Percentiles rank a stretch among this genome's conserved stretches.
Evolutionary conservation across 2,113 vertebrate genomes (phyloP).

Genomic region (Asarcornis scutulata): DNA sequence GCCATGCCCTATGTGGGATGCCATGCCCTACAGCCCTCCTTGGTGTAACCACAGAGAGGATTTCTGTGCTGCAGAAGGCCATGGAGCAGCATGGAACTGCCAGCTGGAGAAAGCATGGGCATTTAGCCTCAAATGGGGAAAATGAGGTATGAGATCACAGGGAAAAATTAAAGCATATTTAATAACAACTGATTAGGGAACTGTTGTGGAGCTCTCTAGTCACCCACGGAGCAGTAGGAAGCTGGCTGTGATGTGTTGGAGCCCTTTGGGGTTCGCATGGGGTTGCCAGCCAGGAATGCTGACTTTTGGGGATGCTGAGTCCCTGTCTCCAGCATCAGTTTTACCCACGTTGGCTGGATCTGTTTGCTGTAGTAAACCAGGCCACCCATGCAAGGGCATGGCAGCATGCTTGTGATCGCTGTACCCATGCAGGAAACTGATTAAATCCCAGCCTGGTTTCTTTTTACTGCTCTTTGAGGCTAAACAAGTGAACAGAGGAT

Average conservation of each 20-base stretch:
- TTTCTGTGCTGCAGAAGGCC: not conserved
- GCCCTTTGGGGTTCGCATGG: not conserved
- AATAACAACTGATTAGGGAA: not conserved
- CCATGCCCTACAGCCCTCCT: not conserved
- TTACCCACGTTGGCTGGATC: not conserved
- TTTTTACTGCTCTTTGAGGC: not conserved
- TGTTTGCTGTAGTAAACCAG: not conserved
- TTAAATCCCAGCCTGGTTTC: not conserved
- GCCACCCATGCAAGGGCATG: not conserved
- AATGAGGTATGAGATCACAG: not conserved
- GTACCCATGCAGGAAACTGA: fast-evolving
- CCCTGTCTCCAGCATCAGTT: not conserved
- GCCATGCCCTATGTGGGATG: not conserved
- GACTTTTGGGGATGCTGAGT: not conserved
- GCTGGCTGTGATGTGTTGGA: not conserved
- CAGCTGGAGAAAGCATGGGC: not conserved
- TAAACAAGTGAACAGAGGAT: not conserved
- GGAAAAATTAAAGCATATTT: not conserved
- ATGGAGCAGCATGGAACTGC: not conserved
- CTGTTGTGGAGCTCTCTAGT: not conserved
- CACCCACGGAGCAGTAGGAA: not conserved
- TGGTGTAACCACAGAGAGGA: no score
- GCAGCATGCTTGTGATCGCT: not conserved
- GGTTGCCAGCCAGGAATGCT: not conserved
- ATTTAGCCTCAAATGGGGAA: not conserved